Percentiles rank a stretch among this genome's conserved stretches.
phyloP scores from a whole-genome alignment of 2,113 vertebrate species.

The Pseudorectes ferrugineus region DNA sequence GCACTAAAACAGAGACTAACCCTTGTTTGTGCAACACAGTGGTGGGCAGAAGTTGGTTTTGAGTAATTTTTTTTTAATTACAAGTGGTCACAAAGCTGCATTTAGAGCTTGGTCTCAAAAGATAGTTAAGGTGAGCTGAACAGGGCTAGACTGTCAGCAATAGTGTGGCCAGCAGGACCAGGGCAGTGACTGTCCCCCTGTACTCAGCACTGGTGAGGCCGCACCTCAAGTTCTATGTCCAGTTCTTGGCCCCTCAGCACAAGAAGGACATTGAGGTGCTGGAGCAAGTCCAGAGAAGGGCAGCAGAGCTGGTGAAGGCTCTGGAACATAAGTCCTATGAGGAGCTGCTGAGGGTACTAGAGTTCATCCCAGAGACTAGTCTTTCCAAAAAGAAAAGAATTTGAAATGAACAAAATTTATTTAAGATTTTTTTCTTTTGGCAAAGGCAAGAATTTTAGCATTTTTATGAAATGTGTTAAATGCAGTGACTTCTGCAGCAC shows the following conservation, averaged over 20 bases:
- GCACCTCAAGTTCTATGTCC: neutral
- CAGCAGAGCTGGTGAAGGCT: neutral
- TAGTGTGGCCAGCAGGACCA: neutral
- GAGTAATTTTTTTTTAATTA: neutral
- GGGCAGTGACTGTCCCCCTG: neutral
- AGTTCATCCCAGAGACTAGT: neutral
- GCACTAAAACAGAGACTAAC: neutral
- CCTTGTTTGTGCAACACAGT: neutral
- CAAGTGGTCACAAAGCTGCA: neutral
- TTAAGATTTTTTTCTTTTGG: neutral
- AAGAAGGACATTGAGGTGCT: neutral
- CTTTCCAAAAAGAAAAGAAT: neutral
- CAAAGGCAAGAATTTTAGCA: neutral
- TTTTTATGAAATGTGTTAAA: neutral
- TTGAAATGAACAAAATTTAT: neutral
- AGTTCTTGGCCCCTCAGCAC: neutral
- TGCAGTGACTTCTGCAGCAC: neutral
- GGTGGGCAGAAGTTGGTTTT: neutral
- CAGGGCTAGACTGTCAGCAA: accelerated
- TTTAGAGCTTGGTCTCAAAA: neutral
- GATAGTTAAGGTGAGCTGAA: neutral
- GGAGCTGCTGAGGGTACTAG: neutral
- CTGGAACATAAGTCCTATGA: neutral
- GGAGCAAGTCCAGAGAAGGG: neutral
- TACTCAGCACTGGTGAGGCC: accelerated